Evolutionary conservation across 2,888 invertebrate genomes (phyloP).

Genomic region (Drosophila putrida): DNA sequence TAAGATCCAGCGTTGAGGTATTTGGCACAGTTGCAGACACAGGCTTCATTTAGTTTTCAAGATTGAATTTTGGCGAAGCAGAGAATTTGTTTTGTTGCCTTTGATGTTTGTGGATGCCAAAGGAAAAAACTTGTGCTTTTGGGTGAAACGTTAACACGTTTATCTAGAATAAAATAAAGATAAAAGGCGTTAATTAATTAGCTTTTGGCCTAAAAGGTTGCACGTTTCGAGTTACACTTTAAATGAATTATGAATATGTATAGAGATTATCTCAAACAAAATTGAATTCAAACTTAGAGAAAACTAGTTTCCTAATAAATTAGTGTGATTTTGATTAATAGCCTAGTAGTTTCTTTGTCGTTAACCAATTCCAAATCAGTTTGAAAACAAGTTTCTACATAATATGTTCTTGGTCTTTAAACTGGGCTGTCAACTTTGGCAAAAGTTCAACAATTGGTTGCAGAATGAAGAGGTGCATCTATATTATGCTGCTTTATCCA

Average conservation of each 20-base stretch:
- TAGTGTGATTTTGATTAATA: background rate
- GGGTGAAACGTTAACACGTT: constrained; percentile 13
- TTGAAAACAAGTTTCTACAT: background rate
- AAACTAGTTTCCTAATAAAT: background rate
- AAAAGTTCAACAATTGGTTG: constrained; percentile 1
- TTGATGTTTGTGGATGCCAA: constrained; percentile 35
- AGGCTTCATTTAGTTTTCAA: constrained; percentile 78
- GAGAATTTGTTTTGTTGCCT: constrained; percentile 44
- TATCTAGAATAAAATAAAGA: constrained; percentile 40
- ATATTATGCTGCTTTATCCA: constrained; percentile 15
- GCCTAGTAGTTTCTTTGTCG: background rate
- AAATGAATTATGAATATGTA: constrained; percentile 2
- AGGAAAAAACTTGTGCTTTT: background rate
- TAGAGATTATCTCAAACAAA: background rate
- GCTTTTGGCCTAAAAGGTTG: constrained; percentile 3
- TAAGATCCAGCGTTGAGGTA: constrained; percentile 76
- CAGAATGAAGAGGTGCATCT: background rate
- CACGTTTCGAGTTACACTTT: constrained; percentile 7
- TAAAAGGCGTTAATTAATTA: constrained; percentile 43
- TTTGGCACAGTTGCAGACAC: constrained; percentile 73
- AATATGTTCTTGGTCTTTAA: background rate
- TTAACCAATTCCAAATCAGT: background rate
- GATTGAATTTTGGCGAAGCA: constrained; percentile 23
- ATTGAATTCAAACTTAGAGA: no score
- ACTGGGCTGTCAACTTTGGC: background rate